These are phyloP conservation scores for Pollicipes pollicipes DNA, from an alignment of 1,140 invertebrate species.

Conservation along the genomic window DNA sequence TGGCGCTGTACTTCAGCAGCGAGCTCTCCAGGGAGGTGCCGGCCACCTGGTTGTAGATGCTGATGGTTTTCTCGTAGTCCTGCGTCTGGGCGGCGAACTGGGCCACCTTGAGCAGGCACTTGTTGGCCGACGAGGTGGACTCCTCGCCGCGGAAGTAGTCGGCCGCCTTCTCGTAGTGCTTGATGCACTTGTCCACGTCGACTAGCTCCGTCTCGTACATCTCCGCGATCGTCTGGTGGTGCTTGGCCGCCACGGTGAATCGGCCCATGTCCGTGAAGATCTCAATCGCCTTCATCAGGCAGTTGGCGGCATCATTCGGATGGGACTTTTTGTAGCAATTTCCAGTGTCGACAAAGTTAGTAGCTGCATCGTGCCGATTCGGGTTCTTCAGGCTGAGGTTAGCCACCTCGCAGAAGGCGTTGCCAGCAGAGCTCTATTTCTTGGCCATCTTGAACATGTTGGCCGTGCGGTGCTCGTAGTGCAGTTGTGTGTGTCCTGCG, in stretches of 20 bases:
- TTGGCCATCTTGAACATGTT: conserved; percentile 99
- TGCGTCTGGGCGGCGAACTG: conserved; percentile 91
- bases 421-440: conserved; percentile 88
- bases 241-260: conserved; percentile 95
- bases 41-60: conserved; percentile 94
- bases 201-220: conserved; percentile 85
- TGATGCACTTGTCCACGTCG: conserved; percentile 73
- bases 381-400: conserved; percentile 65
- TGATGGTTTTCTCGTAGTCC: conserved; percentile 92
- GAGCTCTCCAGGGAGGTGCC: conserved; percentile 81
- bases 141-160: conserved; percentile 81
- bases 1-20: conserved; percentile 90
- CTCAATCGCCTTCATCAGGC: conserved; percentile 84
- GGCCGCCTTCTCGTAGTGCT: conserved; percentile 94
- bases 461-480: conserved; percentile 78
- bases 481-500: no score
- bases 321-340: conserved; percentile 95
- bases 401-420: conserved; percentile 81
- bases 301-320: conserved; percentile 73
- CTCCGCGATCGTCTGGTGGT: conserved; percentile 93
- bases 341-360: conserved; percentile 84
- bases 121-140: conserved; percentile 85
- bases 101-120: conserved; percentile 92
- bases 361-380: conserved; percentile 83
- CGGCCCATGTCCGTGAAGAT: conserved; percentile 98